Base-by-base conservation (phyloP, 1,140 invertebrate species). In the Hyles euphorbiae region DNA sequence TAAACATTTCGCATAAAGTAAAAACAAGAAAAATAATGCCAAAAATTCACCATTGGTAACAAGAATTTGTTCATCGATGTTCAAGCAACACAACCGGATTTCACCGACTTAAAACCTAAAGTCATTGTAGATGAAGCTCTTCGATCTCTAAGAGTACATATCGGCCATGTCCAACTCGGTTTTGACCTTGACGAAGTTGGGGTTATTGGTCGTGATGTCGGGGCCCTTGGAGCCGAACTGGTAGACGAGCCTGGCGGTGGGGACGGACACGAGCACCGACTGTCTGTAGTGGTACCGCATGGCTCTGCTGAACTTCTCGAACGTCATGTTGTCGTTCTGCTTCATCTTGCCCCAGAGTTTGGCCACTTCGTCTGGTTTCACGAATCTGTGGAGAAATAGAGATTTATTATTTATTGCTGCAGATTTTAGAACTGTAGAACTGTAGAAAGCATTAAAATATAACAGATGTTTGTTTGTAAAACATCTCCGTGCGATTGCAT, bases 211-310 rank as follows among this genome's bases (percentile, higher is more conserved):
- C 69, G 91, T 91, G 93, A 93, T 95, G 45, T 93, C 92, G 12
- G 93, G 94, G 0, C 94, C 95, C 58, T 94, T 95, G 53, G 92
- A 92, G 2, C 95, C 95, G 89, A 97, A 97, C 83, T 96, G 95
- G 89, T 97, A 97, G 5, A 97, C 96, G 50, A 97, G 90, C 55
- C 96, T 90, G 54, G 94, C 91, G 5, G 95, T 95, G 51, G 95
- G 92, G 2, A 97, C 96, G 4, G 96, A 94, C 43, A 94, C 91
- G 47, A 97, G 92, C 43, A 97, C 95, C 75, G 93, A 90, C 74
- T 94, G 93, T 78, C 95, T 94, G 87, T 97, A 97, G 84, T 97
- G 96, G 88, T 98, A 97, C 93, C 97, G 93, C 96, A 98, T 98
- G 5, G 97, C 97, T 70, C 97, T 84, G 87, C 95, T 97, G 62